Conservation (phyloP, 2,797 vertebrate genomes). For the Dendrocincla tyrannina region DNA sequence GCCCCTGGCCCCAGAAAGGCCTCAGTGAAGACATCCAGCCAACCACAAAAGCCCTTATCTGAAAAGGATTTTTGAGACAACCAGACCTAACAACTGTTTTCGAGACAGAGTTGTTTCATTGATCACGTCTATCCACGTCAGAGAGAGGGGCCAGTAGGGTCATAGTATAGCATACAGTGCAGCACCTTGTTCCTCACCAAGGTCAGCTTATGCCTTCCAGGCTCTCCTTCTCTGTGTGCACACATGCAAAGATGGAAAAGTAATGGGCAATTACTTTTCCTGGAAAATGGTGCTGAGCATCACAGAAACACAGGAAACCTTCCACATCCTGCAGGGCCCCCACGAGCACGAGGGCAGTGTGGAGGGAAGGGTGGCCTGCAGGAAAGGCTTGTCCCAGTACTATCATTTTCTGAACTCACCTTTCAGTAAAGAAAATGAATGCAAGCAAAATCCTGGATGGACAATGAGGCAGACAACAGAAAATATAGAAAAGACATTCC, state of each 20-base stretch:
- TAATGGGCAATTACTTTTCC: neutral
- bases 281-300: neutral
- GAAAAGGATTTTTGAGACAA: neutral
- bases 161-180: rapidly evolving
- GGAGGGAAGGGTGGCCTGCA: neutral
- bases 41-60: neutral
- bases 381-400: neutral
- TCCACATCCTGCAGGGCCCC: neutral
- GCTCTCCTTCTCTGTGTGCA: neutral
- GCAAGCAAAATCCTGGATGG: neutral
- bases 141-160: neutral
- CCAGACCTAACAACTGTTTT: neutral
- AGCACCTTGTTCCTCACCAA: neutral
- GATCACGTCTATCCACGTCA: neutral
- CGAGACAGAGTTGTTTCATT: neutral
- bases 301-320: neutral
- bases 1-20: neutral
- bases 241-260: neutral
- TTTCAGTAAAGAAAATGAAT: neutral
- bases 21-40: neutral
- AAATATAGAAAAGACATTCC: neutral
- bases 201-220: neutral
- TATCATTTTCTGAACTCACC: neutral
- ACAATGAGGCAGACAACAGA: neutral
- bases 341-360: rapidly evolving